These are phyloP conservation scores for Phalacrocorax pelagicus DNA, from an alignment of 2,113 vertebrate genomes.

Conservation along the genomic window DNA sequence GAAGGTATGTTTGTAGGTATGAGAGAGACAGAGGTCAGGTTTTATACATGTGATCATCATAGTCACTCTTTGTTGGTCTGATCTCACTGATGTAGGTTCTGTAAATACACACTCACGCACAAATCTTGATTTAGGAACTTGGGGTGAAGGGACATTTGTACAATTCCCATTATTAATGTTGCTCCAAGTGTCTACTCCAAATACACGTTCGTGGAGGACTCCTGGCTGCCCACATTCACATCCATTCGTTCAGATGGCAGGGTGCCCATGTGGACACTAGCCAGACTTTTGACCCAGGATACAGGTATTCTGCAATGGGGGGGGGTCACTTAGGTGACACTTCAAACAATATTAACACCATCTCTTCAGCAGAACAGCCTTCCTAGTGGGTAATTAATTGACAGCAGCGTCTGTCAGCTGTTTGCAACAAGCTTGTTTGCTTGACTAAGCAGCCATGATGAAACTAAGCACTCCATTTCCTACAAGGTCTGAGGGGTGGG, in stretches of 20 bases:
- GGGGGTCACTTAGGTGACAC: neutral
- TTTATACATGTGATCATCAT: neutral
- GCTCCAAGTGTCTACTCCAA: neutral
- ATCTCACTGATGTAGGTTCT: neutral
- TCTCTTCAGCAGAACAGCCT: neutral
- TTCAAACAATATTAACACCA: neutral
- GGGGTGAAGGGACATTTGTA: neutral
- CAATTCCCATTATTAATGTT: neutral
- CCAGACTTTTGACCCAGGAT: neutral
- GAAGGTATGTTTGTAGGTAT: neutral
- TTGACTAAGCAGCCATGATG: neutral
- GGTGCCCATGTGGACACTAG: neutral
- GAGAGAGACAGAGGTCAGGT: neutral
- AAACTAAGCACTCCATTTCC: neutral
- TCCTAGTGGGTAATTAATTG: conserved; percentile 7
- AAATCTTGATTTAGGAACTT: neutral
- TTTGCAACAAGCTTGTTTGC: neutral
- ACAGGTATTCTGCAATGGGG: neutral
- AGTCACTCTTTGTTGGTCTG: neutral
- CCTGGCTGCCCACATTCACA: neutral
- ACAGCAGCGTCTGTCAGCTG: neutral
- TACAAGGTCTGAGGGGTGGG: neutral
- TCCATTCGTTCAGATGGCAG: conserved; percentile 32
- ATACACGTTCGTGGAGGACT: fast-evolving
- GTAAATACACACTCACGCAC: neutral